phyloP scores from a whole-genome alignment of 2,797 vertebrate genomes.

The Lithobates sylvaticus region DNA sequence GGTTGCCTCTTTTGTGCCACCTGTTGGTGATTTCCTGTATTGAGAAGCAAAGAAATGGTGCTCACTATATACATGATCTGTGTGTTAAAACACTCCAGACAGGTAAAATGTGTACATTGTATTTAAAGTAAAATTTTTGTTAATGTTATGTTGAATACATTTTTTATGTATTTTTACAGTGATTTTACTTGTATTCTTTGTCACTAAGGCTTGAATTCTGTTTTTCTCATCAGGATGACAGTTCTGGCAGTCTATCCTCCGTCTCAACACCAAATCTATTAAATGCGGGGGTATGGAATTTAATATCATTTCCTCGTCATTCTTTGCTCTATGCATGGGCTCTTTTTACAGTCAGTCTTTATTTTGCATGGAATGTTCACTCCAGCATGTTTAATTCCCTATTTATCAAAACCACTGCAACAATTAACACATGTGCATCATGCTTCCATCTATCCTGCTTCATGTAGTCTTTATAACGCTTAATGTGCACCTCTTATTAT shows the following conservation, averaged over 20 bases:
- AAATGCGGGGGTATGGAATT: slow-evolving; percentile 83
- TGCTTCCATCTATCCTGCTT: too few species aligned
- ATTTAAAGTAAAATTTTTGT: not conserved
- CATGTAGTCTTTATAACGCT: not conserved
- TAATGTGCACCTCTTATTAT: not conserved
- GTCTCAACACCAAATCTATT: slow-evolving; percentile 86
- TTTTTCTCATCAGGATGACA: slow-evolving; percentile 82
- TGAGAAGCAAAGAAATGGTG: too few species aligned
- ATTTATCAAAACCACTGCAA: slow-evolving; percentile 70
- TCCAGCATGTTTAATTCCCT: slow-evolving; percentile 72
- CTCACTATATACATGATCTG: too few species aligned
- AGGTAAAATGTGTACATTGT: not conserved
- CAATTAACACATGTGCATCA: slow-evolving; percentile 63
- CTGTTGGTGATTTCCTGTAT: too few species aligned
- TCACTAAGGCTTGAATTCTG: slow-evolving; percentile 77
- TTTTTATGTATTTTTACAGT: not conserved
- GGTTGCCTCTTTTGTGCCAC: too few species aligned
- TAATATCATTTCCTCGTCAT: slow-evolving; percentile 69
- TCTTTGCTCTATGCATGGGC: slow-evolving; percentile 73
- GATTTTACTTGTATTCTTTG: slow-evolving; percentile 49
- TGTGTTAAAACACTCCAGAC: not conserved
- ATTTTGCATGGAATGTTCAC: slow-evolving; percentile 69
- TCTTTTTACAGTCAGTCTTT: slow-evolving; percentile 66
- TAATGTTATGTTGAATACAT: too few species aligned
- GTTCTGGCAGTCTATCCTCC: slow-evolving; percentile 81